These are phyloP conservation scores for Panulirus ornatus DNA, from an alignment of 1,140 invertebrate species.

Conservation along the genomic window DNA sequence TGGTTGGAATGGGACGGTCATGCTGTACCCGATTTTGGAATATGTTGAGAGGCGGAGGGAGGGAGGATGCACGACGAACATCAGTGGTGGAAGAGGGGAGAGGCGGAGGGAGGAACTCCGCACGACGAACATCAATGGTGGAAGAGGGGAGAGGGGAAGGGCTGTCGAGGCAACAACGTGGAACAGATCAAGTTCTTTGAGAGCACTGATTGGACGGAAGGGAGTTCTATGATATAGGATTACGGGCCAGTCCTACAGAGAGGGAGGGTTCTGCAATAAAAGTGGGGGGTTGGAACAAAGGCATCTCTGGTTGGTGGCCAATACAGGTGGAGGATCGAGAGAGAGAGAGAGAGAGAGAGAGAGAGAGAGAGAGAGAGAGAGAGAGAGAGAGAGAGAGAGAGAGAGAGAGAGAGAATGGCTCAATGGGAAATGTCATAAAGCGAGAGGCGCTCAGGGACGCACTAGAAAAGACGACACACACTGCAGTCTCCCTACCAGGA, in stretches of 20 bases:
- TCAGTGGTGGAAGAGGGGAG: background rate
- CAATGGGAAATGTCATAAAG: background rate
- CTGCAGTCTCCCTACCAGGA: background rate
- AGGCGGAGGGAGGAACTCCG: background rate
- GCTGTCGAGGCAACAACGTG: too few relatives aligned
- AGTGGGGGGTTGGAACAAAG: background rate
- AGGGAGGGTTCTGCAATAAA: too few relatives aligned
- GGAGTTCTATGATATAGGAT: background rate
- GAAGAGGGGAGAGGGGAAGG: background rate
- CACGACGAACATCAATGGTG: too few relatives aligned
- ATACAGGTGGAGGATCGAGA: background rate
- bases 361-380: slow-evolving; percentile 14
- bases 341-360: background rate
- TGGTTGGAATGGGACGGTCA: background rate
- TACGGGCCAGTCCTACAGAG: background rate
- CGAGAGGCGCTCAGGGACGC: background rate
- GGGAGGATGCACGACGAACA: background rate
- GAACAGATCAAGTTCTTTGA: too few relatives aligned
- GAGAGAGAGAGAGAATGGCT: background rate
- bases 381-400: slow-evolving; percentile 24
- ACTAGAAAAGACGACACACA: background rate
- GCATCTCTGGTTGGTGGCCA: background rate
- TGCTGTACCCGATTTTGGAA: background rate
- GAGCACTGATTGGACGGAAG: background rate
- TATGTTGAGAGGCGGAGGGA: background rate